A percentile compares a stretch with the other conserved stretches of the same genome.
Evolutionary conservation across 2,113 vertebrate species (phyloP).

Genomic region (Grammomys dolichurus): DNA sequence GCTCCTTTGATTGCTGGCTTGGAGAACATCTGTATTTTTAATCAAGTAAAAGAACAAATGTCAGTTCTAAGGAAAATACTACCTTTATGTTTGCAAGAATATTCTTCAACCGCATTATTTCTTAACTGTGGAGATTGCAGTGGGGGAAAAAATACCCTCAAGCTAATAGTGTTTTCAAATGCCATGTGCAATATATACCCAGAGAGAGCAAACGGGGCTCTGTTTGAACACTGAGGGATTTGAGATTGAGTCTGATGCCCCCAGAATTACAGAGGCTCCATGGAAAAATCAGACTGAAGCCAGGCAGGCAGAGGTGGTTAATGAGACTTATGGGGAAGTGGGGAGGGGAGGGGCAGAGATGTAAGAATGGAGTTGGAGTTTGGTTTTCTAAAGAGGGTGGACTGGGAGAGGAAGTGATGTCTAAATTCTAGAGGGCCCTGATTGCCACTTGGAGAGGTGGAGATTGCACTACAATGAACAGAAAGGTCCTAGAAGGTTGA

Average conservation of each 20-base stretch:
- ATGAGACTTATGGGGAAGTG: accelerated
- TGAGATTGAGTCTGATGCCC: background rate
- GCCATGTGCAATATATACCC: background rate
- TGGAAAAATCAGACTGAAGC: background rate
- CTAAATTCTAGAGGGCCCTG: background rate
- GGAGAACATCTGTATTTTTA: conserved; percentile 91
- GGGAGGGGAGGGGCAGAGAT: background rate
- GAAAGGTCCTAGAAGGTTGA: background rate
- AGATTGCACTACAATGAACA: no score
- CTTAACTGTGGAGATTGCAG: conserved; percentile 27
- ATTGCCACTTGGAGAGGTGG: background rate
- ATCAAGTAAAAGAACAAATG: conserved; percentile 67
- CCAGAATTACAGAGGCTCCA: background rate
- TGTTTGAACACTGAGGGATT: conserved; percentile 1
- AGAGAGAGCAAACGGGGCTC: background rate
- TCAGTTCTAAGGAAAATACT: conserved; percentile 69
- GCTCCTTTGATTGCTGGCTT: conserved; percentile 87
- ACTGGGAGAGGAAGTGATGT: background rate
- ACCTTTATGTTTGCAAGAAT: conserved; percentile 65
- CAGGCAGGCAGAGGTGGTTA: background rate
- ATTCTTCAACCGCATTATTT: conserved; percentile 52
- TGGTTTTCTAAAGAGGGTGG: background rate
- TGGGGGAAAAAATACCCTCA: background rate
- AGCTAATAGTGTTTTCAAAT: conserved; percentile 58
- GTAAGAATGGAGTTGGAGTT: background rate